A percentile compares a stretch with the other conserved stretches of the same genome.
These are phyloP conservation scores for Notocelia uddmanniana DNA, from an alignment of 2,888 invertebrate species.

Conservation along the genomic window DNA sequence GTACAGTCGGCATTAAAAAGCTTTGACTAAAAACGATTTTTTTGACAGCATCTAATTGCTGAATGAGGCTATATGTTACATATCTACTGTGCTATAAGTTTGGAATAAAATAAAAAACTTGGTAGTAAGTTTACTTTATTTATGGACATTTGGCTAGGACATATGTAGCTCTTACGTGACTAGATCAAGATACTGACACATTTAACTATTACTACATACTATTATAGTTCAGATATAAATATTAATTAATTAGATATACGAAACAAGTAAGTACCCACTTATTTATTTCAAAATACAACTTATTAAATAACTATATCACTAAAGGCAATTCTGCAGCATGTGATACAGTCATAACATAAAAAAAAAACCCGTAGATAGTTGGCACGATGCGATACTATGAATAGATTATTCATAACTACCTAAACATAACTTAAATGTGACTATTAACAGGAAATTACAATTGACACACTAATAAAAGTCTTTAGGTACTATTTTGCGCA, in stretches of 20 bases:
- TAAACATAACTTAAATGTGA: conserved; percentile 15
- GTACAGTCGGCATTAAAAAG: too few species aligned
- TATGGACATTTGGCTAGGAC: conserved; percentile 54
- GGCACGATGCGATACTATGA: conserved; percentile 34
- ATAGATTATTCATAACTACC: conserved; percentile 14
- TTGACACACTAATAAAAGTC: conserved; percentile 18
- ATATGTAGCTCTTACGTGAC: conserved; percentile 56
- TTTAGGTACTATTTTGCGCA: conserved; percentile 13
- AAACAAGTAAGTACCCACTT: conserved; percentile 21
- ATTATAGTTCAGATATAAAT: conserved; percentile 34
- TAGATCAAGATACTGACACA: conserved; percentile 57
- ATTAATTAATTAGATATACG: conserved; percentile 7
- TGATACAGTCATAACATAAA: conserved; percentile 17
- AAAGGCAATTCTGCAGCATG: not conserved
- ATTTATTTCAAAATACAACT: conserved; percentile 7
- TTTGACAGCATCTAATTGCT: too few species aligned
- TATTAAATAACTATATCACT: conserved; percentile 33
- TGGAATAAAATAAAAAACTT: conserved; percentile 17
- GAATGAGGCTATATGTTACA: too few species aligned
- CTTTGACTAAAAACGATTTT: too few species aligned
- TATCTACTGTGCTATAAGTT: not conserved
- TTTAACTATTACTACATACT: conserved; percentile 27
- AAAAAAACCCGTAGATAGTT: conserved; percentile 42
- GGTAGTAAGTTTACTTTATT: conserved; percentile 59
- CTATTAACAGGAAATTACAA: conserved; percentile 7